These are phyloP conservation scores for Hemicordylus capensis DNA, from an alignment of 2,113 vertebrate genomes.

Conservation along the genomic window DNA sequence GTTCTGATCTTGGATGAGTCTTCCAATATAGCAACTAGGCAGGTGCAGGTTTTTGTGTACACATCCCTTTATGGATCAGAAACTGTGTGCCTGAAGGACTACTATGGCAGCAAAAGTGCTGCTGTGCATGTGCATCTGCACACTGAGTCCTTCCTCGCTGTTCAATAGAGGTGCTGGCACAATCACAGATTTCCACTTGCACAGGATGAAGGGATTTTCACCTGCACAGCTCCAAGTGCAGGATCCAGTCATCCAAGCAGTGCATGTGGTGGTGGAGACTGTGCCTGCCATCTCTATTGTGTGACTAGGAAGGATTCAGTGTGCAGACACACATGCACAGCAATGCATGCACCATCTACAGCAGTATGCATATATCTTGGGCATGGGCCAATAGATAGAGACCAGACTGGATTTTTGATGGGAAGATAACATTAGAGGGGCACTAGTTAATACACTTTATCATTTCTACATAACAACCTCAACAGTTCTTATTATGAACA, in stretches of 20 bases:
- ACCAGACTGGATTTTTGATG: neutral
- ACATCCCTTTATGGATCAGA: neutral
- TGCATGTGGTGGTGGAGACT: neutral
- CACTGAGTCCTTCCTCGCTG: too few species aligned
- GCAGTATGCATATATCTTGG: neutral
- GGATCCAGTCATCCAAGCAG: neutral
- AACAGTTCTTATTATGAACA: neutral
- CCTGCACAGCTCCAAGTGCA: too few species aligned
- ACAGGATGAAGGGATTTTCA: too few species aligned
- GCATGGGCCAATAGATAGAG: neutral
- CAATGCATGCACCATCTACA: neutral
- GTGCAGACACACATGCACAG: neutral
- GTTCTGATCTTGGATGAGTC: too few species aligned
- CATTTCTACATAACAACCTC: neutral
- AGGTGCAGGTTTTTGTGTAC: neutral
- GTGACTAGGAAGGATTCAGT: neutral
- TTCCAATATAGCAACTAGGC: neutral
- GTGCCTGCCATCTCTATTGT: neutral
- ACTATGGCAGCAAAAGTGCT: too few species aligned
- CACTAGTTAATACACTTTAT: neutral
- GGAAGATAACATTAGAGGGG: neutral
- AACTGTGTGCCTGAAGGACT: neutral
- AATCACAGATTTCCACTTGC: too few species aligned
- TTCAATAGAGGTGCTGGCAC: too few species aligned
- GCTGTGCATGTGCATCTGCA: too few species aligned